A percentile compares a stretch with the other conserved stretches of the same genome.
These are phyloP conservation scores for Odontomyia ornata DNA, from an alignment of 2,888 invertebrate genomes.

Conservation along the genomic window DNA sequence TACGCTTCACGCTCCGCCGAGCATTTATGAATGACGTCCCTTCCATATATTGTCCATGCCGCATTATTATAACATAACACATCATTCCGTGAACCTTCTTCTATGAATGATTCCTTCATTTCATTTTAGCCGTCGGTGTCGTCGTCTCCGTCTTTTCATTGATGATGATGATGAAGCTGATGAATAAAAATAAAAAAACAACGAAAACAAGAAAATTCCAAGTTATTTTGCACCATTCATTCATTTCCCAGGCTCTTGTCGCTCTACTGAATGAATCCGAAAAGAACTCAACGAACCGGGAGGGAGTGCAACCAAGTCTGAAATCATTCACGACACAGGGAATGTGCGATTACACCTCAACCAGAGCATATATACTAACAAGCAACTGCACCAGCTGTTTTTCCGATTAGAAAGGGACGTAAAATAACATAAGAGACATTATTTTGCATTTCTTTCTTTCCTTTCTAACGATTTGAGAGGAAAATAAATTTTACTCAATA, in stretches of 20 bases:
- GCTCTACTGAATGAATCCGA: neutral
- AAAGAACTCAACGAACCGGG: neutral
- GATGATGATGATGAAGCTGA: no score
- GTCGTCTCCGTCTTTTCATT: no score
- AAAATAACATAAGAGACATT: no score
- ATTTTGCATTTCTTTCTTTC: no score
- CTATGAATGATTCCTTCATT: slow-evolving; percentile 23
- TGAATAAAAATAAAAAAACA: slow-evolving; percentile 3
- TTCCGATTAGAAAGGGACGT: no score
- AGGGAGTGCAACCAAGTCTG: neutral
- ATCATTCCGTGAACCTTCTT: neutral
- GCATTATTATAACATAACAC: neutral
- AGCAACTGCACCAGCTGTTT: no score
- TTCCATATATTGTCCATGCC: slow-evolving; percentile 5
- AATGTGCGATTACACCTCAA: no score
- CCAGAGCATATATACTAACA: no score
- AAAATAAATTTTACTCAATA: no score
- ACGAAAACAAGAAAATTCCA: slow-evolving; percentile 23
- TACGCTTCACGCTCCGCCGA: slow-evolving; percentile 46
- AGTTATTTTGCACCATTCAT: slow-evolving; percentile 13
- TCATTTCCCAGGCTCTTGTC: slow-evolving; percentile 21
- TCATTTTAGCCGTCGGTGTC: no score
- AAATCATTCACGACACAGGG: no score
- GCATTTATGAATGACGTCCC: slow-evolving; percentile 46
- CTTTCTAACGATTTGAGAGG: no score